Base-by-base conservation (phyloP, 2,113 vertebrate genomes). In the Notothenia coriiceps region DNA sequence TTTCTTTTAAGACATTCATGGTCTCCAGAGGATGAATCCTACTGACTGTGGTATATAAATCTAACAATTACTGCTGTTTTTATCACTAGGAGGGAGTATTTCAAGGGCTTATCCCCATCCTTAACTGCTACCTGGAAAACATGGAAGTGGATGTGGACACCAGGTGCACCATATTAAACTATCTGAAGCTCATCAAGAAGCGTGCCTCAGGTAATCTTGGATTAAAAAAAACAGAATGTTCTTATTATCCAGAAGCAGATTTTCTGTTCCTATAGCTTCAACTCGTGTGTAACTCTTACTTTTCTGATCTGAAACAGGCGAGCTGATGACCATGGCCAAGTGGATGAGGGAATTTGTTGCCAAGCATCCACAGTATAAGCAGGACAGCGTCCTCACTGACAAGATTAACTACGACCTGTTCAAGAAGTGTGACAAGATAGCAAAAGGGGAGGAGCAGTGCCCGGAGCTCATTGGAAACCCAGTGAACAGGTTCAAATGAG, bases 91-190 rank as follows among this genome's bases (percentile, higher is more conserved):
- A 99, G 85, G 98, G 98, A 2, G 95, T 98, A 11, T 99, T 99
- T 92, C 97, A 97, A 55, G 98, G 98, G 12, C 96, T 99, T 62
- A 98, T 99, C 79, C 97, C 98, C 2, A 93, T 99, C 91, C 95
- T 99, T 29, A 99, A 99, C 94, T 96, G 96, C 80, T 99, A 99
- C 86, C 95, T 99, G 86, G 98, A 99, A 92, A 99, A 97, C 85
- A 99, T 99, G 98, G 98, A 99, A 80, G 98, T 99, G 59, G 98
- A 99, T 49, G 98, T 99, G 55, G 98, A 99, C 93, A 99, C 98
- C 35, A 95, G 98, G 22, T 99, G 98, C 93, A 97, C 97, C 74
- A 99, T 99, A 84, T 91, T 99, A 56, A 99, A 99, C 90, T 99
- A 99, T 87, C 93, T 99, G 79, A 99, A 98, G 88, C 95, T 99